These are phyloP conservation scores for Catagonus wagneri DNA, from an alignment of 2,113 vertebrate species.

Conservation along the genomic window DNA sequence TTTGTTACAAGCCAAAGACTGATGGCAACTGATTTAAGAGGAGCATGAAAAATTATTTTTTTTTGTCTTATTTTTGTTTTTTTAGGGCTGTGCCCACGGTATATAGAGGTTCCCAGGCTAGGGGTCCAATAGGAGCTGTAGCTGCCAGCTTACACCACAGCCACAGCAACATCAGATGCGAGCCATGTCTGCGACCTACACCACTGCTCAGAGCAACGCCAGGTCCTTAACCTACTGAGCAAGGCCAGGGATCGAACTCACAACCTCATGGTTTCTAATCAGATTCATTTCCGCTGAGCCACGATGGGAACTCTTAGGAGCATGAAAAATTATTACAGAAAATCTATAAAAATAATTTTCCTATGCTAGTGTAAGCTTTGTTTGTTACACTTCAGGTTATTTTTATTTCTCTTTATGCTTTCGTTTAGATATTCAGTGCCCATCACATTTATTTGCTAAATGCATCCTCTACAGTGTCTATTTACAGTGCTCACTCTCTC, in stretches of 20 bases:
- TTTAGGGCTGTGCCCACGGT: too few species aligned
- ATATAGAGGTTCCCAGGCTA: too few species aligned
- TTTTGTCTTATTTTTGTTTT: too few species aligned
- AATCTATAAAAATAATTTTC: slow-evolving; percentile 45
- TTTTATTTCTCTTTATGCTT: slow-evolving; percentile 27
- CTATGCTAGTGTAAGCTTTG: neutral
- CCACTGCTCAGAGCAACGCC: too few species aligned
- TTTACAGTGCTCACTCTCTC: neutral
- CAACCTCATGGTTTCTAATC: too few species aligned
- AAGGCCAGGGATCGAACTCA: too few species aligned
- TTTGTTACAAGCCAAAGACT: neutral
- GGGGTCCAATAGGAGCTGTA: too few species aligned
- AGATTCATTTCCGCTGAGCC: too few species aligned
- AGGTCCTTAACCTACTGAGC: too few species aligned
- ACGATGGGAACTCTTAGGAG: neutral
- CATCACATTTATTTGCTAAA: neutral
- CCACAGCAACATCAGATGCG: too few species aligned
- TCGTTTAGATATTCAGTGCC: neutral
- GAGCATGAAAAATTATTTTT: neutral
- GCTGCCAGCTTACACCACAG: too few species aligned
- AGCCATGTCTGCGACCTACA: too few species aligned
- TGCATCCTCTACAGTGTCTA: neutral
- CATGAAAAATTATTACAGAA: slow-evolving; percentile 21
- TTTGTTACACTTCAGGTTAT: neutral
- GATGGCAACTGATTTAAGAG: neutral